Conservation (phyloP, 1,140 invertebrate genomes). For the Drosophila arizonae region DNA sequence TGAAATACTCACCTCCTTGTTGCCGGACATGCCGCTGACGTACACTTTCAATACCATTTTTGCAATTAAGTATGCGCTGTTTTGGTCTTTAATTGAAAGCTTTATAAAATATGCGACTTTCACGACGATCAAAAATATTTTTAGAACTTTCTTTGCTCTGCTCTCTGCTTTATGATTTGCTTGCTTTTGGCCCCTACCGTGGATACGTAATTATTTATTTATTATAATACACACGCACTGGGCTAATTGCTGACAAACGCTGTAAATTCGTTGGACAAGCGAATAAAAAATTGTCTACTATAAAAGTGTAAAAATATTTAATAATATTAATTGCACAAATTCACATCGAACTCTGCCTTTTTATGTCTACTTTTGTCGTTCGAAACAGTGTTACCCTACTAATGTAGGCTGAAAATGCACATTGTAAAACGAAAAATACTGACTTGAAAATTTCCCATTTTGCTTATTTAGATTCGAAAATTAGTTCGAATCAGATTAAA, state of each 20-base stretch:
- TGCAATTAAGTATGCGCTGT: conserved; percentile 42
- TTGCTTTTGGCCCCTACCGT: conserved; percentile 51
- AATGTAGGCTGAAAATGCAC: background rate
- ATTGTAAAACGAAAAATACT: conserved; percentile 4
- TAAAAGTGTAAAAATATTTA: conserved; percentile 48
- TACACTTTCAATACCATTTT: conserved; percentile 95
- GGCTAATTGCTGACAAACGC: conserved; percentile 31
- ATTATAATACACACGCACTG: conserved; percentile 56
- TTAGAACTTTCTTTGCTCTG: conserved; percentile 61
- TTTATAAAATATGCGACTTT: conserved; percentile 59
- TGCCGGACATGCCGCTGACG: conserved; percentile 94
- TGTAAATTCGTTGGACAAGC: conserved; percentile 32
- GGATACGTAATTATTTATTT: conserved; percentile 58
- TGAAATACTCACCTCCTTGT: conserved; percentile 90
- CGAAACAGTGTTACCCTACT: conserved; percentile 25
- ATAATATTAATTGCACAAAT: conserved; percentile 56
- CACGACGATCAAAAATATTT: conserved; percentile 66
- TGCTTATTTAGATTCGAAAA: background rate
- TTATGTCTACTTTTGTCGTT: conserved; percentile 53
- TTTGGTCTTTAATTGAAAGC: conserved; percentile 44
- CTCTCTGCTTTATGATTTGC: conserved; percentile 37
- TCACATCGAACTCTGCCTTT: conserved; percentile 30
- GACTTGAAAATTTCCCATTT: background rate
- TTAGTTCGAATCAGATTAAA: background rate
- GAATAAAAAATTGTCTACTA: conserved; percentile 34